These are phyloP conservation scores for Mallotus villosus DNA, from an alignment of 2,797 vertebrate species.

Conservation along the genomic window DNA sequence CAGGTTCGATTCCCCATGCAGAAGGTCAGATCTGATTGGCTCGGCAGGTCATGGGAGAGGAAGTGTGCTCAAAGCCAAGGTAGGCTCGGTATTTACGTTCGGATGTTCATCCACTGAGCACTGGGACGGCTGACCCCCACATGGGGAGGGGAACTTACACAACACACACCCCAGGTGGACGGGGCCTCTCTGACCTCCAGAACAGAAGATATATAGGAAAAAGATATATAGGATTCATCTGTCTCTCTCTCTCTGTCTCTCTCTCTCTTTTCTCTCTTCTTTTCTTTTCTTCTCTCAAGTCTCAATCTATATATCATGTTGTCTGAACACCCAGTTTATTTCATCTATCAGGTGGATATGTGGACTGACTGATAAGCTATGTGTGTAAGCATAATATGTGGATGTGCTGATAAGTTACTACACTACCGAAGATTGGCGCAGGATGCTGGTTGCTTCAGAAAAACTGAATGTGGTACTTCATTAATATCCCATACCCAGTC, in stretches of 20 bases:
- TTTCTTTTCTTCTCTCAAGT: too few species aligned
- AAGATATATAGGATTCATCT: constrained; percentile 20
- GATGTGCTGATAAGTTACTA: too few species aligned
- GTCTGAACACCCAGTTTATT: too few species aligned
- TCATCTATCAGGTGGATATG: too few species aligned
- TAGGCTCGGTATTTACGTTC: constrained; percentile 41
- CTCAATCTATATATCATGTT: too few species aligned
- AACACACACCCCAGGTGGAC: constrained; percentile 41
- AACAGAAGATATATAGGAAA: constrained; percentile 24
- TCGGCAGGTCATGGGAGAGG: constrained; percentile 33
- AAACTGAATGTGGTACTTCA: not conserved
- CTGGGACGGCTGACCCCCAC: not conserved
- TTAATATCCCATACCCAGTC: constrained; percentile 4
- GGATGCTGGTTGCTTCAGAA: not conserved
- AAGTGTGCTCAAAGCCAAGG: constrained; percentile 34
- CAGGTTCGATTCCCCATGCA: constrained; percentile 1
- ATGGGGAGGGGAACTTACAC: constrained; percentile 13
- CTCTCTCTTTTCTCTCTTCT: too few species aligned
- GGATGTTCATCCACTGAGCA: constrained; percentile 29
- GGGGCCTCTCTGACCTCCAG: constrained; percentile 34
- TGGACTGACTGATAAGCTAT: too few species aligned
- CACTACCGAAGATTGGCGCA: not conserved
- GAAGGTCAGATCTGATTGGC: constrained; percentile 21
- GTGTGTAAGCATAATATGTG: too few species aligned
- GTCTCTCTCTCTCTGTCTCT: not conserved